These are phyloP conservation scores for Drosophila bocqueti DNA, from an alignment of 1,140 invertebrate genomes.

Conservation along the genomic window DNA sequence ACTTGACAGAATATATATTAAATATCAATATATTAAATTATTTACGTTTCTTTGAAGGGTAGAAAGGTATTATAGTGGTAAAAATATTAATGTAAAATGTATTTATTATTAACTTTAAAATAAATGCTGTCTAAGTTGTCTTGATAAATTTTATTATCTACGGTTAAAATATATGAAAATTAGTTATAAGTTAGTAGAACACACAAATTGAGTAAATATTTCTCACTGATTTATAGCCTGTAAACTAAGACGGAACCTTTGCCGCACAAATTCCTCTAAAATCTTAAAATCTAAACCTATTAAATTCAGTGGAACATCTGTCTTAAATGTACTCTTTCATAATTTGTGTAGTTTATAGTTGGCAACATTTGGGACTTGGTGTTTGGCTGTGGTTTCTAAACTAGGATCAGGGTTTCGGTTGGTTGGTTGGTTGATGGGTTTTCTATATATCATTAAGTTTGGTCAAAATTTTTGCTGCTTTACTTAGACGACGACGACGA, in stretches of 20 bases:
- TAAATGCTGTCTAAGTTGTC: not conserved
- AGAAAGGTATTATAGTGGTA: not conserved
- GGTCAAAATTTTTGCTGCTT: slow-evolving; percentile 69
- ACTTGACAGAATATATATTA: not conserved
- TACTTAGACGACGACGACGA: slow-evolving; percentile 12
- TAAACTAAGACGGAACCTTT: too few relatives aligned
- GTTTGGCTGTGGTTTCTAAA: slow-evolving; percentile 17
- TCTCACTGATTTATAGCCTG: not conserved
- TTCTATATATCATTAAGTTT: slow-evolving; percentile 34
- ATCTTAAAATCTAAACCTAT: not conserved
- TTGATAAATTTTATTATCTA: not conserved
- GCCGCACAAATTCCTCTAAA: not conserved
- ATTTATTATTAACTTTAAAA: not conserved
- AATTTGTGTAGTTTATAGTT: slow-evolving; percentile 13
- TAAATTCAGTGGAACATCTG: not conserved
- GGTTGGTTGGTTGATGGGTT: not conserved
- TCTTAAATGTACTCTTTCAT: not conserved
- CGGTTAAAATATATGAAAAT: not conserved
- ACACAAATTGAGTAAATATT: not conserved
- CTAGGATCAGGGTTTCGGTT: slow-evolving; percentile 11
- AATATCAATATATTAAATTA: not conserved
- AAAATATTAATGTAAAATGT: not conserved
- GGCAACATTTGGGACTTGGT: slow-evolving; percentile 12
- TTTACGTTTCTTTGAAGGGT: too few relatives aligned
- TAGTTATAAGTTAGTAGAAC: not conserved